These are phyloP conservation scores for Columbina picui DNA, from an alignment of 2,113 vertebrate species.

Conservation along the genomic window DNA sequence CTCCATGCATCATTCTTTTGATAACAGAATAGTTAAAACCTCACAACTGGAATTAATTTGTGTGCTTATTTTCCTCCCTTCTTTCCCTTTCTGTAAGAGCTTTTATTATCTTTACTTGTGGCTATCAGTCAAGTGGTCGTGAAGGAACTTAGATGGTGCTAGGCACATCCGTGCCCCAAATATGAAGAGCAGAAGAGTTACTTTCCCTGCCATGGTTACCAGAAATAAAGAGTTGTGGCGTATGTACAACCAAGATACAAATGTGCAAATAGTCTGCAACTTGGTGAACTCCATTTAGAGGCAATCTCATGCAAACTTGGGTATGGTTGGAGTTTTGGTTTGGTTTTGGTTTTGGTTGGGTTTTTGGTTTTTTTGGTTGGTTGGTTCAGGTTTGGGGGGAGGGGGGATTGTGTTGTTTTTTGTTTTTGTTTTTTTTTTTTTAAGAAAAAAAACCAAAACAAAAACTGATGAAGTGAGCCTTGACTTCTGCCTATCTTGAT, in stretches of 20 bases:
- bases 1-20: not conserved
- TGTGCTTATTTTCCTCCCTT: not conserved
- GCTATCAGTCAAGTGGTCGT: not conserved
- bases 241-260: not conserved
- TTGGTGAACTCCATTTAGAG: not conserved
- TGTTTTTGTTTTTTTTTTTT: not conserved
- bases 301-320: not conserved
- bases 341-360: no score
- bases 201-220: not conserved
- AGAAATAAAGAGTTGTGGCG: not conserved
- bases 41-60: not conserved
- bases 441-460: not conserved
- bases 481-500: not conserved
- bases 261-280: not conserved
- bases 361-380: no score
- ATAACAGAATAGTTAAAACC: not conserved
- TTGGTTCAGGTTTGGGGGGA: no score
- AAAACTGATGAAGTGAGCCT: not conserved
- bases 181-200: not conserved
- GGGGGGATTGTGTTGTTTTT: no score
- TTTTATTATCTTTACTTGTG: not conserved
- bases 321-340: not conserved
- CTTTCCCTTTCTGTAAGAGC: not conserved
- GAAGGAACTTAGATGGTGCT: not conserved
- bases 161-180: not conserved